Base-by-base conservation (phyloP, 2,888 invertebrate genomes). In the Thyatira batis region DNA sequence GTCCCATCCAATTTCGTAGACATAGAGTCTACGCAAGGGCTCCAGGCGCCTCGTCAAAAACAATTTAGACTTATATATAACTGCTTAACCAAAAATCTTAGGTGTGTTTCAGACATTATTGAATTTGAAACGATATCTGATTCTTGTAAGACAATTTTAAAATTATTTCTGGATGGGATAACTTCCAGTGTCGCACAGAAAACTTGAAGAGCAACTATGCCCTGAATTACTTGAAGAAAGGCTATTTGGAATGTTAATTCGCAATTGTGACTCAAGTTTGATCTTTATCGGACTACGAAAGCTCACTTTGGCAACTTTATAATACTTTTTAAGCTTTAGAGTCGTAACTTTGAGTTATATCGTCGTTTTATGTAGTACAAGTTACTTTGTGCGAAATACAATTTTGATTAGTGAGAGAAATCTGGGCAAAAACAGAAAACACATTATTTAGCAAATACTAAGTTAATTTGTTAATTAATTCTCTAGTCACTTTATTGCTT, bases 251-350 rank as follows among this genome's bases (percentile, higher is more conserved):
- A 71, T 65, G 72, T 71, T 69, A 73, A 71, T 69, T 61, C 57
- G 57, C 71, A 71, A 74, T 76, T 71, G 70, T 68, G 65, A 67
- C 65, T 67, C 52, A 59, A 58, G 65, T 59, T 60, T 60, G 53
- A 53, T 55, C 65, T 67, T 66, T 63, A 68, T 65, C 61, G 56
- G 58, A 53, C 54, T 55, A 57, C 51, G 56, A 58, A 58, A 56
- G 60, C 57, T 53, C 52, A 49, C 39, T 51, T 48, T 28, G 45
- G 39, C 43, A 51, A 56, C 51, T 56, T 52, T 45, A 27, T 46
- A 57, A 60, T 54, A 57, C 49, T 52, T 55, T 54, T 53, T 49
- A 50, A 54, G 39, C 39, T 39, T 39, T 5, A 39, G 8, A 39
- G 39, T 13, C 39, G 39, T 33, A 33, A 17, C 39, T 17, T 17